These are phyloP conservation scores for Speoplatyrhinus poulsoni DNA, from an alignment of 2,113 vertebrate genomes.

Conservation along the genomic window DNA sequence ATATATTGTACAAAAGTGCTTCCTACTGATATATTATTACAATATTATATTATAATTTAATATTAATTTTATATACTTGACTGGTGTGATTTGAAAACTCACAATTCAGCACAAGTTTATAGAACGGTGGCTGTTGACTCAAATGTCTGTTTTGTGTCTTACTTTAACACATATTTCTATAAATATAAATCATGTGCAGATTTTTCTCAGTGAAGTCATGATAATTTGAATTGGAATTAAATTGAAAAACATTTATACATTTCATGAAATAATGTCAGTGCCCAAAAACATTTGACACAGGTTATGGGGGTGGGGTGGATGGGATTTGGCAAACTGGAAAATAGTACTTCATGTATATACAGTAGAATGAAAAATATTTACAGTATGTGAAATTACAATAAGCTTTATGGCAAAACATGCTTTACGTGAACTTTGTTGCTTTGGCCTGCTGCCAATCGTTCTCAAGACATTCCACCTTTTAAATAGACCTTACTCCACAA, in stretches of 20 bases:
- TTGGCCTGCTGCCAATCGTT: not conserved
- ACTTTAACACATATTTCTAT: not conserved
- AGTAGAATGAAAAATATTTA: too few relatives aligned
- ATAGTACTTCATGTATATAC: constrained; percentile 41
- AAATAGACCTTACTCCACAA: not conserved
- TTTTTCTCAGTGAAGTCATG: too few relatives aligned
- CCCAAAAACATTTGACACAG: constrained; percentile 64
- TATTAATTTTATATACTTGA: too few relatives aligned
- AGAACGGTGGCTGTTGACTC: not conserved
- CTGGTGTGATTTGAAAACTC: not conserved
- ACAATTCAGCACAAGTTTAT: not conserved
- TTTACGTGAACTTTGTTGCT: not conserved
- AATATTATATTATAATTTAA: too few relatives aligned
- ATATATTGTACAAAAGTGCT: not conserved
- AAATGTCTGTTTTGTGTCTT: not conserved
- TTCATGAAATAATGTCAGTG: constrained; percentile 12
- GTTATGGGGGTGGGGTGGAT: constrained; percentile 51
- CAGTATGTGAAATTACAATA: not conserved
- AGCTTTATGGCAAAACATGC: not conserved
- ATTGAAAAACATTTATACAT: not conserved
- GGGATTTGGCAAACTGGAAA: constrained; percentile 70
- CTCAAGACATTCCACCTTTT: not conserved
- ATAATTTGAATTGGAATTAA: not conserved
- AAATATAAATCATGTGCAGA: not conserved
- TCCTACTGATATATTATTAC: not conserved